Base-by-base conservation (phyloP, 2,888 invertebrate genomes). In the Myathropa florea region DNA sequence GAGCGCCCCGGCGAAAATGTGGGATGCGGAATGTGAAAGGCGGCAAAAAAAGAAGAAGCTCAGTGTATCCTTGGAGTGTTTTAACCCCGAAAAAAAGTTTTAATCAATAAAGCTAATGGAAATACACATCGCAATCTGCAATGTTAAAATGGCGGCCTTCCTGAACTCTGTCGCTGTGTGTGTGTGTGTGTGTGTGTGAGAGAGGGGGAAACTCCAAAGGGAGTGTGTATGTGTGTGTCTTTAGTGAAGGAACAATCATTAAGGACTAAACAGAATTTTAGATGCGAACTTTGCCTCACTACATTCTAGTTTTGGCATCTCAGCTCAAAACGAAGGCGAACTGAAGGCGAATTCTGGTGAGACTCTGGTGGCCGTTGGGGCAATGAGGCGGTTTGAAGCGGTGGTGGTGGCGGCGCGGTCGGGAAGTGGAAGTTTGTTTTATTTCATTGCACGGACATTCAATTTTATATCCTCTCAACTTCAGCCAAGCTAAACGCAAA, bases 91-190 rank as follows among this genome's bases (percentile, higher is more conserved):
- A 63, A 63, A 61, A 73, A 82, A 77, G 59, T 85, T 85, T 85
- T 85, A 85, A 85, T 85, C 85, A 85, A 85, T 85, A 85, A 85
- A 85, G 85, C 85, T 85, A 85, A 85, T 85, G 85, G 82, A 85
- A 85, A 85, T 82, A 82, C 85, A 85, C 85, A 85, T 81, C 68
- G 73, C 85, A 81, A 77, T 85, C 85, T 85, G 85, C 82, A 85
- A 72, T 82, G 82, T 73, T 85, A 85, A 85, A 85, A 85, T 85
- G 85, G 82, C 82, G 72, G 81, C 85, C 36, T 63, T 79, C 67
- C 76, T 53, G 64, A 26, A 53, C 75, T 79, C 23, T 57, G 68
- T 30, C 24, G 21, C 14, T 68, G 55, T 71, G 23, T 72, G 28
- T 67, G 26, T 68, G 33, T 53, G 18, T 78, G 10, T 67, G 65